A percentile compares a stretch with the other conserved stretches of the same genome.
phyloP scores from a whole-genome alignment of 2,888 invertebrate species.

The Slavum lentiscoides region DNA sequence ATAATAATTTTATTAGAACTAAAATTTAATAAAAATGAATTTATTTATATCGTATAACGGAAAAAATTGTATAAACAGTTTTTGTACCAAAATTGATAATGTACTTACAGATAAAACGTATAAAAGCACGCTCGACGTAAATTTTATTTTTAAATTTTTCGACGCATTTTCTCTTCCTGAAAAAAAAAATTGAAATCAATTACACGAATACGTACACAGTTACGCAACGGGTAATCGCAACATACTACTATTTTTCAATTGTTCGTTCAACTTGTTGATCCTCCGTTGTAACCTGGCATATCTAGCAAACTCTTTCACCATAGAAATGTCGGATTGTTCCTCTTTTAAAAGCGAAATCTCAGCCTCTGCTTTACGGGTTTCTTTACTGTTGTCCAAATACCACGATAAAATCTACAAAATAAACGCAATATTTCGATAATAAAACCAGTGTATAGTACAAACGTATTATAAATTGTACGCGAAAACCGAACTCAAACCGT shows the following conservation, averaged over 20 bases:
- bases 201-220: background rate
- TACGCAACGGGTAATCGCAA: background rate
- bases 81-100: background rate
- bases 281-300: slow-evolving; percentile 60
- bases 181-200: background rate
- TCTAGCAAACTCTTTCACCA: slow-evolving; percentile 61
- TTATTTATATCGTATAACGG: background rate
- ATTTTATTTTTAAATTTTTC: slow-evolving; percentile 39
- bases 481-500: background rate
- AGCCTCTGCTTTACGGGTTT: background rate
- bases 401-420: slow-evolving; percentile 9
- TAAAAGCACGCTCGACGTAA: background rate
- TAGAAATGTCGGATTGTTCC: slow-evolving; percentile 59
- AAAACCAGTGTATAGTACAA: background rate
- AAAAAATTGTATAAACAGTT: background rate
- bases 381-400: background rate
- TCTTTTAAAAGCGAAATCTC: slow-evolving; percentile 57
- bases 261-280: slow-evolving; percentile 58
- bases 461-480: background rate
- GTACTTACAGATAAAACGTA: slow-evolving; percentile 35
- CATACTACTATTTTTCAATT: slow-evolving; percentile 59
- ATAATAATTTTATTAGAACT: too few species aligned
- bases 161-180: slow-evolving; percentile 29
- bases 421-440: background rate
- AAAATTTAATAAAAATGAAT: background rate